Conservation (phyloP, 1,140 invertebrate genomes). For the Drosophila varians region DNA sequence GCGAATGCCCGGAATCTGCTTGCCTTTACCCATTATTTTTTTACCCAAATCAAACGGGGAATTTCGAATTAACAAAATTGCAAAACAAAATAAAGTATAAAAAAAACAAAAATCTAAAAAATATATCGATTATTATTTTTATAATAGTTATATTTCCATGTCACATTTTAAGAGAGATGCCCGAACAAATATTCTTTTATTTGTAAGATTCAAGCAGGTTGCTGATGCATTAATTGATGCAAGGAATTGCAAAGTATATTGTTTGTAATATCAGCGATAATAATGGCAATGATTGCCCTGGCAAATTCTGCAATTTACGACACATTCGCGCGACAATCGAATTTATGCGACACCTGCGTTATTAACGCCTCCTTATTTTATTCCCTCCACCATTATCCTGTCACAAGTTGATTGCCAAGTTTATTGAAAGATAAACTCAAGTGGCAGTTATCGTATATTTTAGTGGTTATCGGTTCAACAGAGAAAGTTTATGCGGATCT, state of each 20-base stretch:
- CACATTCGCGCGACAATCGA: constrained; percentile 3
- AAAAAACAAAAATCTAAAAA: not conserved
- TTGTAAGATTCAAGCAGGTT: not conserved
- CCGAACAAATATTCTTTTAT: not conserved
- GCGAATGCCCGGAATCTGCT: not conserved
- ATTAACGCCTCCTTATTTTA: not conserved
- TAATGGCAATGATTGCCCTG: constrained; percentile 1
- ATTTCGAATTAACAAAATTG: not conserved
- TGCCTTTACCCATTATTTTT: not conserved
- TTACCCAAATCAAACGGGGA: not conserved
- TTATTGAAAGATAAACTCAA: not conserved
- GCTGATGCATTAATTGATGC: constrained; percentile 46
- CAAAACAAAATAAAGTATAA: not conserved
- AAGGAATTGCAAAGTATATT: constrained; percentile 43
- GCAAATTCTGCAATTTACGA: constrained; percentile 18
- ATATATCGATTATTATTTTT: too few relatives aligned
- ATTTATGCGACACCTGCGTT: not conserved
- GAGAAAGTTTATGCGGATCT: too few relatives aligned
- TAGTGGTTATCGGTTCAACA: too few relatives aligned
- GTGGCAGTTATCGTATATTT: not conserved
- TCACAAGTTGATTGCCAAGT: not conserved
- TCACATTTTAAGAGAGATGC: too few relatives aligned
- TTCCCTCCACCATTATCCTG: not conserved
- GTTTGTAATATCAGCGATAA: constrained; percentile 14
- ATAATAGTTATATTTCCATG: too few relatives aligned